Conservation (phyloP, 2,888 invertebrate species). For the Caenorhabditis sp. region DNA sequence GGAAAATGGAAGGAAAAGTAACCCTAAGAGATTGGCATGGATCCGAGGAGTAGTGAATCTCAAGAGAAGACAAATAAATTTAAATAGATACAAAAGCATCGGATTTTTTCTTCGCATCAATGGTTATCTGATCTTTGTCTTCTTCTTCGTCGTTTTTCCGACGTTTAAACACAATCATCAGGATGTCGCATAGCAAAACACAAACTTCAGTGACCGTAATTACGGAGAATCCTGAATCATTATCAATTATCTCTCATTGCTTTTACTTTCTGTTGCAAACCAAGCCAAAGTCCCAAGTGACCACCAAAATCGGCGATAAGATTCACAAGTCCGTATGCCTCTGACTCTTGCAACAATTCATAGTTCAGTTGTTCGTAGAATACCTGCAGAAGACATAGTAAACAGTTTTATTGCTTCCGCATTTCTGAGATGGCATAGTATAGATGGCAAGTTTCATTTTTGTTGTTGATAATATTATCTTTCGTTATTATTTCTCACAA, state of each 20-base stretch:
- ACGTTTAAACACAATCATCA: constrained; percentile 59
- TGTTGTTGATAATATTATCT: too few relatives aligned
- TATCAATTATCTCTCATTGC: too few relatives aligned
- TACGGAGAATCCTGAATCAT: constrained; percentile 75
- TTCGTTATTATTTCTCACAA: constrained; percentile 20
- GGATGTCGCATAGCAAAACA: constrained; percentile 71
- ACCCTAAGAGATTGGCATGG: constrained; percentile 31
- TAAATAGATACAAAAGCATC: constrained; percentile 64
- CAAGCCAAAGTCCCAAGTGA: constrained; percentile 76
- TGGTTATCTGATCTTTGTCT: constrained; percentile 40
- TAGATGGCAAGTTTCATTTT: constrained; percentile 14
- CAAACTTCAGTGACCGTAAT: constrained; percentile 81
- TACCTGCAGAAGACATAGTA: constrained; percentile 59
- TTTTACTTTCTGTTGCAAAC: constrained; percentile 26
- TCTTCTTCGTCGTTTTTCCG: constrained; percentile 47
- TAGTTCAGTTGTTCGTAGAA: constrained; percentile 77
- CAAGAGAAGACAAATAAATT: too few relatives aligned
- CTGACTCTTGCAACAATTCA: constrained; percentile 74
- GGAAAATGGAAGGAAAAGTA: constrained; percentile 7
- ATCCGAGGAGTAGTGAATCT: too few relatives aligned
- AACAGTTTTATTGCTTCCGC: constrained; percentile 32
- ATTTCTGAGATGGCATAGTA: constrained; percentile 46
- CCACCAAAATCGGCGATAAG: constrained; percentile 77
- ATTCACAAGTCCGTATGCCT: constrained; percentile 75
- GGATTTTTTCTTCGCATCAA: constrained; percentile 25